phyloP scores from a whole-genome alignment of 2,113 vertebrate genomes.

The Chinchilla lanigera region DNA sequence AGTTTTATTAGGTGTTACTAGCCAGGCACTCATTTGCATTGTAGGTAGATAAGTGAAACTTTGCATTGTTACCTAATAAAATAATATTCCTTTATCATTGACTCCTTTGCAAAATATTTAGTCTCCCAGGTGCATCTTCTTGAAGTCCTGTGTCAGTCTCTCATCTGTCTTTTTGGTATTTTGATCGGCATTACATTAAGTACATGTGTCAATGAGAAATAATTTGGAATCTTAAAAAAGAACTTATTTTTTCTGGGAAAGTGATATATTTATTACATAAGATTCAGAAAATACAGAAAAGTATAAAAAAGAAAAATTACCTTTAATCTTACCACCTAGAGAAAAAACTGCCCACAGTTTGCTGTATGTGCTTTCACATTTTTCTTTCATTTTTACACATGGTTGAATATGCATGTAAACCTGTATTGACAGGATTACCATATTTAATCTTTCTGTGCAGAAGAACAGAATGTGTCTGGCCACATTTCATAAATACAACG shows the following conservation, averaged over 20 bases:
- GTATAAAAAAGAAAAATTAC: neutral
- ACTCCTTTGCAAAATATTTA: neutral
- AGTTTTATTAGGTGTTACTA: neutral
- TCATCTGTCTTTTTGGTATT: neutral
- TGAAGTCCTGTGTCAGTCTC: neutral
- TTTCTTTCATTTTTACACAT: neutral
- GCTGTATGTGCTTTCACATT: neutral
- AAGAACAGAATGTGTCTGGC: neutral
- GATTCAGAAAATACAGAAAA: neutral
- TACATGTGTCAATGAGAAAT: neutral
- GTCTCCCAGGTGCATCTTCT: neutral
- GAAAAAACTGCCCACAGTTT: neutral
- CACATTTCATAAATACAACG: neutral
- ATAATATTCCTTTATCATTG: neutral
- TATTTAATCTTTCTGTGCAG: neutral
- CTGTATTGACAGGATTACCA: neutral
- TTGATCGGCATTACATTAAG: neutral
- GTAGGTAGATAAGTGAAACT: neutral
- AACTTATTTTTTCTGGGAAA: slow-evolving; percentile 19
- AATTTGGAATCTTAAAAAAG: slow-evolving; percentile 27
- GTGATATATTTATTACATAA: neutral
- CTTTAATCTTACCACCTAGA: neutral
- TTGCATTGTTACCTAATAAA: neutral
- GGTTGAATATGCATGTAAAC: neutral
- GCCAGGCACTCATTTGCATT: neutral